Evolutionary conservation across 2,888 invertebrate species (phyloP), one percentile per base, ranked within the genome.

Genomic region (Xanthorhoe designata): DNA sequence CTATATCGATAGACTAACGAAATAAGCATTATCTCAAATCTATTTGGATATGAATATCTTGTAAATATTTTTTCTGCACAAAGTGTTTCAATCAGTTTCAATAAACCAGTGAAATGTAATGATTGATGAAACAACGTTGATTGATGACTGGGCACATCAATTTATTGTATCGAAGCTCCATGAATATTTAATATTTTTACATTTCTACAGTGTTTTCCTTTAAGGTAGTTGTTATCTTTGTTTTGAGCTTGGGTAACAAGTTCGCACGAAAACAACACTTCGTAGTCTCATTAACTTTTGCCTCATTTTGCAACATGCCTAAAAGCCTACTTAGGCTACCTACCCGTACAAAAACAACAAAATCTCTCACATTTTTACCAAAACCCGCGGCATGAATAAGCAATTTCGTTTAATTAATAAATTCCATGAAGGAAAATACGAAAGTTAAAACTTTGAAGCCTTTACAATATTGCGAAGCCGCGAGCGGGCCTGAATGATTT

Each of bases 361-460:
- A 67, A 50, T 42, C 58, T 57, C 19, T 53, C 10, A 24, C 18
- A 63, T 60, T 68, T 64, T 64, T 58, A 19, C 42, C 61, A 5
- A 45, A 67, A 70, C 56, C 61, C 54, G 58, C 63, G 56, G 63
- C 62, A 68, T 67, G 67, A 66, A 62, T 64, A 66, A 67, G 66
- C 68, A 69, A 72, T 72, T 72, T 69, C 54, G 66, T 70, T 68
- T 74, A 71, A 72, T 74, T 71, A 73, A 69, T 69, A 70, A 72
- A 72, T 74, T 71, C 72, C 64, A 35, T 47, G 45, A 15, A 47
- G 42, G 59, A 66, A 67, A 74, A 68, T 58, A 51, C 67, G 50
- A 60, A 62, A 67, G 68, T 65, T 61, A 35, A 45, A 66, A 68
- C 64, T 73, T 71, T 42, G 66, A 66, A 67, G 68, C 67, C 71